Evolutionary conservation across 1,140 invertebrate genomes (phyloP), one percentile per base, ranked within the genome.

Genomic region (Frieseomelitta varia): DNA sequence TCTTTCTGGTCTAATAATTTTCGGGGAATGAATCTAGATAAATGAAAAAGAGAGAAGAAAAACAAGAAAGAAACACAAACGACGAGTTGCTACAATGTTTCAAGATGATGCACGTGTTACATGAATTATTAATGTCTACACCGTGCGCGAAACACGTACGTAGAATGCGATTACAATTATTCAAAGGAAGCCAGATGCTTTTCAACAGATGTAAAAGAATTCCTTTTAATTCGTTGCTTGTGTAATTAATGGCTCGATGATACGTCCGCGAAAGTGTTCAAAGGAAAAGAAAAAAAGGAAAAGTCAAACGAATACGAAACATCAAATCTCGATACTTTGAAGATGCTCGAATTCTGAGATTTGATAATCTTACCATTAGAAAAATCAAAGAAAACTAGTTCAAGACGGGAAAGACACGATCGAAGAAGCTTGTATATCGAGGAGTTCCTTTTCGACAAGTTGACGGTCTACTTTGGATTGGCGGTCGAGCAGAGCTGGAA

Each of bases 61-160:
- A 39, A 39, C 4, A 47, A 47, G 6, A 47, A 47, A 47, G 39
- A 47, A 47, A 8, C 39, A 47, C 8, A 47, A 47, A 47, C 39
- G 39, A 0, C 39, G 39, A 10, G 11, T 39, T 39, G 30, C 10
- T 21, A 12, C 12, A 71, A 30, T 21, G 39, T 47, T 39, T 11
- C 34, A 69, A 69, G 30, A 11, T 69, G 68, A 39, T 69, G 34
- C 34, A 15, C 68, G 68, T 69, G 68, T 69, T 30, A 2, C 39
- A 69, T 69, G 68, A 69, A 69, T 69, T 69, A 69, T 69, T 69
- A 69, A 69, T 14, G 68, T 24, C 68, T 47, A 69, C 39, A 11
- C 34, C 34, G 34, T 39, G 68, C 68, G 14, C 24, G 68, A 24
- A 24, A 71, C 39, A 47, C 34, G 34, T 24, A 24, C 39, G 39